Evolutionary conservation across 2,888 invertebrate species (phyloP).

Genomic region (Therioaphis trifolii): DNA sequence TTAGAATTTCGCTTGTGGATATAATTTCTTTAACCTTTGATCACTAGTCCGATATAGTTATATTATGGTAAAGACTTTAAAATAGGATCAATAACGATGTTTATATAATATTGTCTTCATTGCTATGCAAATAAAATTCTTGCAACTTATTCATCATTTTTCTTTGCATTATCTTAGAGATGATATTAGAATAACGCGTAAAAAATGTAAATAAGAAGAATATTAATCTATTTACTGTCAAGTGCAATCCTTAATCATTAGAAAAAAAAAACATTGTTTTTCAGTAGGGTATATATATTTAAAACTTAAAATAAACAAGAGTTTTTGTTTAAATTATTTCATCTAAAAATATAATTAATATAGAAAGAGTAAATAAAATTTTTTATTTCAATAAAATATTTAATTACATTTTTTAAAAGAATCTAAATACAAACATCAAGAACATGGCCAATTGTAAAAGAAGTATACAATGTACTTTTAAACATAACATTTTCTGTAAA

Average conservation of each 20-base stretch:
- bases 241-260: not conserved
- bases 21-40: constrained; percentile 40
- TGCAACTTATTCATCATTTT: constrained; percentile 37
- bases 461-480: not conserved
- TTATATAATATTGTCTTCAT: constrained; percentile 9
- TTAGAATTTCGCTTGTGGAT: constrained; percentile 2
- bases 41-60: not conserved
- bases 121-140: constrained; percentile 37
- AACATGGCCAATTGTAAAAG: constrained; percentile 22
- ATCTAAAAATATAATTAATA: constrained; percentile 41
- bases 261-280: constrained; percentile 38
- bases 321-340: not conserved
- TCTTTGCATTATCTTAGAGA: constrained; percentile 30
- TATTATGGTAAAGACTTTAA: not conserved
- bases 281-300: constrained; percentile 21
- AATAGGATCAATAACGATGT: constrained; percentile 8
- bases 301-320: not conserved
- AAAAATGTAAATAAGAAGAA: constrained; percentile 53
- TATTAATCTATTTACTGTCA: constrained; percentile 40
- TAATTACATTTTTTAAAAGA: constrained; percentile 9
- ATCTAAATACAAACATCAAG: not conserved
- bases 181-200: constrained; percentile 42
- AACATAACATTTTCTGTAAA: not conserved
- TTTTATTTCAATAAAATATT: constrained; percentile 19
- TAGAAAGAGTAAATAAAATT: constrained; percentile 2